phyloP scores from a whole-genome alignment of 2,113 vertebrate genomes.

The Siniperca knerii region DNA sequence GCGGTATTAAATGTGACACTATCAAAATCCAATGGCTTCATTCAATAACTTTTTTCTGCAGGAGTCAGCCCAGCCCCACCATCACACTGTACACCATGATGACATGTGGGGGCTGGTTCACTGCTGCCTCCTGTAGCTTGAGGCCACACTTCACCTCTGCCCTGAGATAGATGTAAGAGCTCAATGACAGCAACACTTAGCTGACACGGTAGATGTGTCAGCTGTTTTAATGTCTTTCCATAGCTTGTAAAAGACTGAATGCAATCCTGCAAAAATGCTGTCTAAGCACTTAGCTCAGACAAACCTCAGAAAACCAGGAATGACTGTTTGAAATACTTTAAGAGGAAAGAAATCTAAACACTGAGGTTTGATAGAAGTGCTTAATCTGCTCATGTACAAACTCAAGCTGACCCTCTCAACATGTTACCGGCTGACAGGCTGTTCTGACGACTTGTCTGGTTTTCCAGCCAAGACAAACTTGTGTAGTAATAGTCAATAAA shows the following conservation, averaged over 20 bases:
- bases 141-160: constrained; percentile 68
- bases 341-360: constrained; percentile 19
- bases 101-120: constrained; percentile 23
- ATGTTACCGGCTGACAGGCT: constrained; percentile 38
- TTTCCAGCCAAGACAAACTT: constrained; percentile 59
- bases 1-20: constrained; percentile 63
- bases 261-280: constrained; percentile 56
- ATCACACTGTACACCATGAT: background rate
- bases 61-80: constrained; percentile 14
- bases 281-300: constrained; percentile 41
- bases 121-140: constrained; percentile 16
- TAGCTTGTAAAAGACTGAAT: constrained; percentile 57
- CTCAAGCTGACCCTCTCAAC: constrained; percentile 40
- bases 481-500: constrained; percentile 49
- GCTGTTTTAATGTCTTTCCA: constrained; percentile 66
- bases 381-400: constrained; percentile 29
- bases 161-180: constrained; percentile 68
- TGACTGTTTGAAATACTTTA: constrained; percentile 37
- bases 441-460: constrained; percentile 66
- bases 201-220: constrained; percentile 67
- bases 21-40: constrained; percentile 56
- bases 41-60: constrained; percentile 56
- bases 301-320: constrained; percentile 36
- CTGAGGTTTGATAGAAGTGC: constrained; percentile 42
- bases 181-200: constrained; percentile 67